A percentile compares a stretch with the other conserved stretches of the same genome.
These are phyloP conservation scores for Molorchus minor DNA, from an alignment of 2,888 invertebrate genomes.

Conservation along the genomic window DNA sequence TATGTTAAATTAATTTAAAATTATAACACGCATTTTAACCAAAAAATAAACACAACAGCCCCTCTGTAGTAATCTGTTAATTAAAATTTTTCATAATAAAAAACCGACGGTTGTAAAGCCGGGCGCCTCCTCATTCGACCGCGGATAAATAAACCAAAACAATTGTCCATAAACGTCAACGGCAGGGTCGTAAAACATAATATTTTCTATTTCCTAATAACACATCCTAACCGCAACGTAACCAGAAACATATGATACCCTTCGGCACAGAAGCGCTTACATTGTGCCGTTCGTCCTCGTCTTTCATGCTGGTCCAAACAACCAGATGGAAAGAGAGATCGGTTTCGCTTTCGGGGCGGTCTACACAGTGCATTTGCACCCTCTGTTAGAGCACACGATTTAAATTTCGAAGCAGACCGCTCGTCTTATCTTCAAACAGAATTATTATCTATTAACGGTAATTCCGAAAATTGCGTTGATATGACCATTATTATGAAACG, in stretches of 20 bases:
- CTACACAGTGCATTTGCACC: slow-evolving; percentile 46
- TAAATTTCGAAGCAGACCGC: slow-evolving; percentile 30
- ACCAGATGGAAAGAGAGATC: neutral
- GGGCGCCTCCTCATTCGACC: slow-evolving; percentile 25
- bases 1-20: too few relatives aligned
- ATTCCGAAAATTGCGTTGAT: too few relatives aligned
- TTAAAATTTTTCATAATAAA: slow-evolving; percentile 12
- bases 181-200: slow-evolving; percentile 38
- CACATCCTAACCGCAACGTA: slow-evolving; percentile 46
- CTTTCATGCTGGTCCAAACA: neutral
- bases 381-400: slow-evolving; percentile 39
- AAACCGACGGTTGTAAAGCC: slow-evolving; percentile 9
- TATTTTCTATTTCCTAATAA: slow-evolving; percentile 47
- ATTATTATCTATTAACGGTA: too few relatives aligned
- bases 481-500: too few relatives aligned
- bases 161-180: slow-evolving; percentile 41
- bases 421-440: too few relatives aligned
- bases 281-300: neutral
- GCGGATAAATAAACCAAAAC: slow-evolving; percentile 36
- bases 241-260: slow-evolving; percentile 51
- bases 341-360: slow-evolving; percentile 43
- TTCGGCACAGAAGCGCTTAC: slow-evolving; percentile 32
- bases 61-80: slow-evolving; percentile 18
- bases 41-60: too few relatives aligned
- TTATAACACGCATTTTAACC: too few relatives aligned